Evolutionary conservation across 2,888 invertebrate genomes (phyloP).

Genomic region (Drosophila cognata): DNA sequence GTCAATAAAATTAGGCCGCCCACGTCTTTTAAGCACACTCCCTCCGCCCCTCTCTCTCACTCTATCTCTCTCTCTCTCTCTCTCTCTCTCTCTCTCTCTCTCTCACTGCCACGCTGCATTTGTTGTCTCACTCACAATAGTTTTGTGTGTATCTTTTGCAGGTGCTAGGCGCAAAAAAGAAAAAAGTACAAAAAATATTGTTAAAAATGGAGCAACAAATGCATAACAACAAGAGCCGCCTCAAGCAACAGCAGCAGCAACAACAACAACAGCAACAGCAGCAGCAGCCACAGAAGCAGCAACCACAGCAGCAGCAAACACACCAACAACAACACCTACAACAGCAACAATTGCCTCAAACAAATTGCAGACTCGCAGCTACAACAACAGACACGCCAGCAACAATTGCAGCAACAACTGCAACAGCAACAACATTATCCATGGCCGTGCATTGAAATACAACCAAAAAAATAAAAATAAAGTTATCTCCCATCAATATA

Average conservation of each 20-base stretch:
- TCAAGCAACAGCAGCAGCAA: conserved; percentile 33
- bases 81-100: background rate
- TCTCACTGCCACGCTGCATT: conserved; percentile 18
- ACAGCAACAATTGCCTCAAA: conserved; percentile 18
- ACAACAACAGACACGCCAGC: conserved; percentile 17
- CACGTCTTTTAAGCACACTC: background rate
- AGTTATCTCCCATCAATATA: background rate
- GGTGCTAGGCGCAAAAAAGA: conserved; percentile 53
- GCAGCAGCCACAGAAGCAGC: conserved; percentile 29
- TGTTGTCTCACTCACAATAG: conserved; percentile 39
- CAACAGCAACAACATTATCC: conserved; percentile 32
- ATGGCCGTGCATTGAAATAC: conserved; percentile 40
- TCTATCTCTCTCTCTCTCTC: background rate
- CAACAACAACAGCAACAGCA: conserved; percentile 34
- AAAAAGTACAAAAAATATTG: conserved; percentile 6
- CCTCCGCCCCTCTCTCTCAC: background rate
- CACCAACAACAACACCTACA: conserved; percentile 22
- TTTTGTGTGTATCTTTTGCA: conserved; percentile 64
- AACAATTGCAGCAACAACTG: conserved; percentile 26
- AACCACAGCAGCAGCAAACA: conserved; percentile 21
- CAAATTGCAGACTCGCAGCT: conserved; percentile 24
- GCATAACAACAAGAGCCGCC: conserved; percentile 44
- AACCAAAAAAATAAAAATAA: background rate
- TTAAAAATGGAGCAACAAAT: conserved; percentile 58
- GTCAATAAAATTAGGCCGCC: conserved; percentile 9